phyloP scores from a whole-genome alignment of 2,113 vertebrate species.

The pig (Sus scrofa) region DNA sequence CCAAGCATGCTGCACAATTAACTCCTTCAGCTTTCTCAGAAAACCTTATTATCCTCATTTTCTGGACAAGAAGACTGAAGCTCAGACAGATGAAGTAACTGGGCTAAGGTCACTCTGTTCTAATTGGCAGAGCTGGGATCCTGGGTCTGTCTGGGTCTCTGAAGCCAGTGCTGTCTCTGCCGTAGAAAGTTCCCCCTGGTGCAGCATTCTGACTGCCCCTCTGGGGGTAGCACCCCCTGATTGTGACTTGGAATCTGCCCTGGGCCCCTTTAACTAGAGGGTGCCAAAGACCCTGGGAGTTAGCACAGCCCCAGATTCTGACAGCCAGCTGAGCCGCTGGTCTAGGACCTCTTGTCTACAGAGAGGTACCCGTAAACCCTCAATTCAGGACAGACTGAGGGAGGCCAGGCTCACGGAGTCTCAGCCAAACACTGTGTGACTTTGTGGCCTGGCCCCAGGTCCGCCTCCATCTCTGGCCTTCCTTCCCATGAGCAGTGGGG shows the following conservation, averaged over 20 bases:
- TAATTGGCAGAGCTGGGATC: background rate
- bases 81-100: background rate
- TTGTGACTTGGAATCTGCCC: background rate
- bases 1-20: background rate
- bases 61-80: background rate
- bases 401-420: background rate
- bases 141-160: background rate
- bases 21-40: background rate
- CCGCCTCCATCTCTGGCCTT: background rate
- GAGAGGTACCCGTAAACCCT: background rate
- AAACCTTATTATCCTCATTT: background rate
- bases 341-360: background rate
- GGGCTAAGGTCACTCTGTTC: background rate
- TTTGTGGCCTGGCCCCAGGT: background rate
- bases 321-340: background rate
- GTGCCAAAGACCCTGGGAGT: background rate
- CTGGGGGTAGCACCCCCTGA: background rate
- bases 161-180: background rate
- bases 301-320: background rate
- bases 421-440: background rate
- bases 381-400: background rate
- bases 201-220: background rate
- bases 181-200: fast-evolving
- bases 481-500: background rate
- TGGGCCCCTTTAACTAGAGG: background rate